A percentile compares a stretch with the other conserved stretches of the same genome.
These are phyloP conservation scores for Palythoa grandis DNA, from an alignment of 92 coral and sea anemone species.

Conservation along the genomic window DNA sequence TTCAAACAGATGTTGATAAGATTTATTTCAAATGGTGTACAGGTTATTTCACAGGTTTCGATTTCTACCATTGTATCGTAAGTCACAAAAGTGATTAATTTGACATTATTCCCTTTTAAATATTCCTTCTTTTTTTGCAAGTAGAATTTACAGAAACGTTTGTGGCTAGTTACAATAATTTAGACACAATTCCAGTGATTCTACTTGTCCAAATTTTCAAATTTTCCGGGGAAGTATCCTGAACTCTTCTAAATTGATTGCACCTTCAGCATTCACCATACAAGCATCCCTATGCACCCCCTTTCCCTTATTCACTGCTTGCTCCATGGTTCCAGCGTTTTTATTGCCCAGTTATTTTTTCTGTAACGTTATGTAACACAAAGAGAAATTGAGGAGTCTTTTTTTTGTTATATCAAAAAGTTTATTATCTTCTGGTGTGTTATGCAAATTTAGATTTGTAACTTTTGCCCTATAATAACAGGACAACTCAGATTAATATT, in stretches of 20 bases:
- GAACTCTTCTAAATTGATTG: neutral
- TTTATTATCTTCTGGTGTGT: slow-evolving; percentile 4
- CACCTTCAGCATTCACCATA: slow-evolving; percentile 2
- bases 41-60: slow-evolving; percentile 16
- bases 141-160: neutral
- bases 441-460: neutral
- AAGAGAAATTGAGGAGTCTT: neutral
- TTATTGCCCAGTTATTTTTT: neutral
- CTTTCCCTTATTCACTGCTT: neutral
- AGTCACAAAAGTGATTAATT: slow-evolving; percentile 1
- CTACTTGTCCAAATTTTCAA: neutral
- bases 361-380: neutral
- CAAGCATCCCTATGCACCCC: neutral
- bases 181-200: slow-evolving; percentile 4
- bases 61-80: neutral
- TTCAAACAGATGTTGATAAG: neutral
- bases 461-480: neutral
- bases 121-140: neutral
- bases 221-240: neutral
- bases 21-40: neutral
- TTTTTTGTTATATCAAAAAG: neutral
- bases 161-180: neutral
- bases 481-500: too few species aligned
- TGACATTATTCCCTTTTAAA: slow-evolving; percentile 1
- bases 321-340: slow-evolving; percentile 5